phyloP scores from a whole-genome alignment of 2,888 invertebrate species.

The Melanchra persicariae region DNA sequence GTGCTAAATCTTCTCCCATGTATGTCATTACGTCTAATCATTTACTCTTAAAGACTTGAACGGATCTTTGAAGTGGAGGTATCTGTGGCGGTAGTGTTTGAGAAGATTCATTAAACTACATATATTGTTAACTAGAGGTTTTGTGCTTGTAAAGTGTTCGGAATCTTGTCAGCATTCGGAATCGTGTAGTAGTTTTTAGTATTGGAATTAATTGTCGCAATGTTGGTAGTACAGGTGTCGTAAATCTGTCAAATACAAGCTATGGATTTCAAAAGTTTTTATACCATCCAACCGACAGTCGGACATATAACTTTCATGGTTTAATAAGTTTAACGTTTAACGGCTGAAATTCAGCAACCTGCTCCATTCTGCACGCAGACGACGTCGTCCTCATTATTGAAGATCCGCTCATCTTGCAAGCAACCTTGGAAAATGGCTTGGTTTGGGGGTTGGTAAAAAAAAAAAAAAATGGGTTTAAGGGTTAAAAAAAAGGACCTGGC shows the following conservation, averaged over 20 bases:
- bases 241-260: too few relatives aligned
- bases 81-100: not conserved
- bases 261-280: too few relatives aligned
- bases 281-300: not conserved
- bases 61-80: conserved; percentile 5
- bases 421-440: too few relatives aligned
- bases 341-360: too few relatives aligned
- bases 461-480: too few relatives aligned
- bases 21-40: conserved; percentile 15
- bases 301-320: too few relatives aligned
- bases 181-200: not conserved
- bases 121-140: not conserved
- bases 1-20: conserved; percentile 8
- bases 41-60: conserved; percentile 12
- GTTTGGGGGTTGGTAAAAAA: too few relatives aligned
- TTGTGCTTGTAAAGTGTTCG: not conserved
- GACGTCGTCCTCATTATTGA: too few relatives aligned
- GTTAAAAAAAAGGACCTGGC: too few relatives aligned
- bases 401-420: too few relatives aligned
- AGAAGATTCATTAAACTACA: conserved; percentile 2
- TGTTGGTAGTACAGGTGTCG: not conserved
- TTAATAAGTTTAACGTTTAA: too few relatives aligned
- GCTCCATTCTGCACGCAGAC: too few relatives aligned
- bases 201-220: not conserved
- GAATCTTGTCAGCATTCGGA: not conserved